Conservation (phyloP, 2,797 vertebrate species). For the Kryptolebias ocellatus region DNA sequence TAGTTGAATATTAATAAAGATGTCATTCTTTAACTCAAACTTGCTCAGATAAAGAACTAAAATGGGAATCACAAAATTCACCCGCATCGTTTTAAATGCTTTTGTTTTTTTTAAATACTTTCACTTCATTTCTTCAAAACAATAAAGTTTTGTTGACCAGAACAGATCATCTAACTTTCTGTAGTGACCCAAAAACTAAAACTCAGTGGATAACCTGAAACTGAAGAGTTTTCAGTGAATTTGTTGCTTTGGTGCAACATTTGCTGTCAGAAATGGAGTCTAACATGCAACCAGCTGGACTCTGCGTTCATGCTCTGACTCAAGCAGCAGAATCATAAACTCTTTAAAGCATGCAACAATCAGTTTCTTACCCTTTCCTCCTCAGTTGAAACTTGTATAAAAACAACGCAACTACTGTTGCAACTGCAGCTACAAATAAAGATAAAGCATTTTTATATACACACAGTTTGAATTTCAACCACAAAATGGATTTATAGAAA, state of each 20-base stretch:
- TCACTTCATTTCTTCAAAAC: background rate
- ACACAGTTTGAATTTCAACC: background rate
- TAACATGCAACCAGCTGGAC: background rate
- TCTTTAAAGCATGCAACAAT: slow-evolving; percentile 23
- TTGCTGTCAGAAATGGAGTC: background rate
- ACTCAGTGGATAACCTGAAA: background rate
- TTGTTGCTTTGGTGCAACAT: background rate
- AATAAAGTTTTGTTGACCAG: no score
- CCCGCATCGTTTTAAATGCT: background rate
- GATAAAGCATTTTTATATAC: background rate
- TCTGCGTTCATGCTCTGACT: slow-evolving; percentile 1
- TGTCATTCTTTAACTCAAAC: no score
- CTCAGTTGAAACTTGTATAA: slow-evolving; percentile 11
- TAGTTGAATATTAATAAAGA: no score
- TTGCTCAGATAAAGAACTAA: background rate
- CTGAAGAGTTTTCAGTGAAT: background rate
- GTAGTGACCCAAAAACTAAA: no score
- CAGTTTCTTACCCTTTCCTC: slow-evolving; percentile 76
- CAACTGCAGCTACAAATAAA: slow-evolving; percentile 31
- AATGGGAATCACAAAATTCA: background rate
- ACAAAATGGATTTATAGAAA: background rate
- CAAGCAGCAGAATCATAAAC: slow-evolving; percentile 1
- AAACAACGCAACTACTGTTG: fast-evolving
- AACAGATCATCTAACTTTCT: no score
- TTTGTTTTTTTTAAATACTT: background rate